phyloP scores from a whole-genome alignment of 2,797 vertebrate species.

The Nannoperca australis region DNA sequence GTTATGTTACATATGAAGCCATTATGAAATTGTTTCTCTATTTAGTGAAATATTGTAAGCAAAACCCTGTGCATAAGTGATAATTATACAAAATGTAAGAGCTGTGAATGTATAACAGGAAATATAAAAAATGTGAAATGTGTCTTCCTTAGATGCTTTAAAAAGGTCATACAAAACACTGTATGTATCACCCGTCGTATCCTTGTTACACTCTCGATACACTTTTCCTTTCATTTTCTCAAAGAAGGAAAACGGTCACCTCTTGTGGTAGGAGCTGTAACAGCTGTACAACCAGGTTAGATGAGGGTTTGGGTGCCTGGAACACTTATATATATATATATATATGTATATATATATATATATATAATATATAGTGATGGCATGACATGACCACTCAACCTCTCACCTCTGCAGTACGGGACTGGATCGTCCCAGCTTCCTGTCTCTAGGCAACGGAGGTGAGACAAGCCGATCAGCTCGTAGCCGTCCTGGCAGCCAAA shows the following conservation, averaged over 20 bases:
- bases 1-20: background rate
- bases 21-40: background rate
- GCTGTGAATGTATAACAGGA: background rate
- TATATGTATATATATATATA: no score
- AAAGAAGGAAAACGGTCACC: background rate
- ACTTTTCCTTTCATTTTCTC: constrained; percentile 3
- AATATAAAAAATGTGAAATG: background rate
- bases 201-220: background rate
- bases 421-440: constrained; percentile 86
- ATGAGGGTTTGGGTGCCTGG: no score
- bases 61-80: background rate
- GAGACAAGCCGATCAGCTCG: constrained; percentile 84
- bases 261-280: constrained; percentile 14
- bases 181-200: background rate
- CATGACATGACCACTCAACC: background rate
- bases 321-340: no score
- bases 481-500: constrained; percentile 91
- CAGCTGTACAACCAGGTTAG: background rate
- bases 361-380: background rate
- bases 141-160: background rate
- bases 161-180: no score
- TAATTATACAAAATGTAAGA: background rate
- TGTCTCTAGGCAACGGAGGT: constrained; percentile 87
- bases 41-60: background rate
- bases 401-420: constrained; percentile 91